Percentiles rank a stretch among this genome's conserved stretches.
Conservation (phyloP, 2,113 vertebrate species). For the Chlorocebus sabaeus region DNA sequence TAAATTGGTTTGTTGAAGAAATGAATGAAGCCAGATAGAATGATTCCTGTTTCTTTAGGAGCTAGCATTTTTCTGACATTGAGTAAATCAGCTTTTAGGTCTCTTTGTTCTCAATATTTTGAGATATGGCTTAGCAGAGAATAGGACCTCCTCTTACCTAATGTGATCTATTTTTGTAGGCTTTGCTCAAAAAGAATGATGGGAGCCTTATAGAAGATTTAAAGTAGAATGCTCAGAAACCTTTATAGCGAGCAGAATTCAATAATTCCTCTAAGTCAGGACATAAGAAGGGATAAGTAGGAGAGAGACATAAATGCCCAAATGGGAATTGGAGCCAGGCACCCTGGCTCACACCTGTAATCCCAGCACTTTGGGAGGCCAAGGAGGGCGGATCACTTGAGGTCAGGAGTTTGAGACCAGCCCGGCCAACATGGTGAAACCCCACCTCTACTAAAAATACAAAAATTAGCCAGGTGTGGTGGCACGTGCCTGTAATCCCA, state of each 20-base stretch:
- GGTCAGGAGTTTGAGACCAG: too few species aligned
- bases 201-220: neutral
- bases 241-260: constrained; percentile 10
- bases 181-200: constrained; percentile 22
- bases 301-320: neutral
- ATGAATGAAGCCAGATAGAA: neutral
- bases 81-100: constrained; percentile 3
- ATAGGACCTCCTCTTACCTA: neutral
- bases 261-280: constrained; percentile 8
- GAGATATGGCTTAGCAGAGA: neutral
- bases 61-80: neutral
- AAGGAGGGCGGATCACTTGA: too few species aligned
- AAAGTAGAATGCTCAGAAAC: neutral
- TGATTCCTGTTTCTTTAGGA: constrained; percentile 7
- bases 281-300: neutral
- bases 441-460: too few species aligned
- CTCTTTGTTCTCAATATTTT: constrained; percentile 44
- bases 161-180: neutral
- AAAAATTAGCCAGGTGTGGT: too few species aligned
- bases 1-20: constrained; percentile 31
- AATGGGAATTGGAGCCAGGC: neutral
- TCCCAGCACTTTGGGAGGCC: too few species aligned
- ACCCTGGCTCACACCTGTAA: too few species aligned
- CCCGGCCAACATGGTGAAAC: too few species aligned
- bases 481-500: too few species aligned